phyloP scores from a whole-genome alignment of 2,888 invertebrate genomes.

The Caenorhabditis angaria region DNA sequence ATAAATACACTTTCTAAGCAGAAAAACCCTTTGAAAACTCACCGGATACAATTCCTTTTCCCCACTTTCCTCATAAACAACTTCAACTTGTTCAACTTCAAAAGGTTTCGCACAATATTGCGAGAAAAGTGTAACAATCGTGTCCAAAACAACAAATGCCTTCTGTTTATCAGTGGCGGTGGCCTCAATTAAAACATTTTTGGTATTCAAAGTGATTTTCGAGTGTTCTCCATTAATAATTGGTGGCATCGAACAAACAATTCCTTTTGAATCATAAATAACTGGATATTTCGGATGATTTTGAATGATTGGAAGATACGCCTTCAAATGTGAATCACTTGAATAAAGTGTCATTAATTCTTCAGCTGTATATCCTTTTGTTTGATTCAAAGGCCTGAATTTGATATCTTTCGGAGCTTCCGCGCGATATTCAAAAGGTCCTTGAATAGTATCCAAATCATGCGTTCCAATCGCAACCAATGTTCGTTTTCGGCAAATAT shows the following conservation, averaged over 20 bases:
- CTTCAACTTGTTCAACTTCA: constrained; percentile 85
- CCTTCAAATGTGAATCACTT: constrained; percentile 91
- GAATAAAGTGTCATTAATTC: constrained; percentile 92
- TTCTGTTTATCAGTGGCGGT: constrained; percentile 97
- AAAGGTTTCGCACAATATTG: constrained; percentile 84
- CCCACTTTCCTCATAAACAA: constrained; percentile 82
- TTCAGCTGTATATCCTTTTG: constrained; percentile 82
- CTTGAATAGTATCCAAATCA: constrained; percentile 86
- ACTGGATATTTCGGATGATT: constrained; percentile 94
- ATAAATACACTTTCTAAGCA: too few species aligned
- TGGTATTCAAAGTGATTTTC: constrained; percentile 89
- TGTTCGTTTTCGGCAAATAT: constrained; percentile 80
- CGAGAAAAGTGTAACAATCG: constrained; percentile 91
- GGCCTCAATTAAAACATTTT: constrained; percentile 95
- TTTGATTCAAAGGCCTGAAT: constrained; percentile 92
- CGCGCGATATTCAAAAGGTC: constrained; percentile 93
- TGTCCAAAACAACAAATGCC: constrained; percentile 91
- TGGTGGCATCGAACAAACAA: constrained; percentile 93
- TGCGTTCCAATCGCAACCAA: constrained; percentile 81
- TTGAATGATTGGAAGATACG: constrained; percentile 90
- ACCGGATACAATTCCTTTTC: constrained; percentile 67
- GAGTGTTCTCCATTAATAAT: constrained; percentile 96
- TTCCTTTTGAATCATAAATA: constrained; percentile 88
- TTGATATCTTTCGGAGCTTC: constrained; percentile 85
- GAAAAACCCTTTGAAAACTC: too few species aligned